Percentiles rank a stretch among this genome's conserved stretches.
These are phyloP conservation scores for Phymastichus coffea DNA, from an alignment of 1,140 invertebrate genomes.

Conservation along the genomic window DNA sequence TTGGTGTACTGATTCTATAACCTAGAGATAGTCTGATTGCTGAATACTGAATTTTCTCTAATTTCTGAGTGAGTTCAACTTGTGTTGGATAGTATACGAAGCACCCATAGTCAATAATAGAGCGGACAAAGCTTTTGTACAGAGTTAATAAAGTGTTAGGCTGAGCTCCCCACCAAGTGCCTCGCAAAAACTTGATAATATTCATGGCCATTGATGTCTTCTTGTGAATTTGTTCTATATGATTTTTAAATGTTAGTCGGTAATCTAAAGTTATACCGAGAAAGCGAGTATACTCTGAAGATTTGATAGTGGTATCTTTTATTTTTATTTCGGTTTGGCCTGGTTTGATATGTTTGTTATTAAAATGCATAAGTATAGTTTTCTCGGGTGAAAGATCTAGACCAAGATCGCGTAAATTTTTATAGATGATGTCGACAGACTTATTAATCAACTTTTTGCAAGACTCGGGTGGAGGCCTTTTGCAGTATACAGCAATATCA, in stretches of 20 bases:
- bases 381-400: background rate
- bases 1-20: too few relatives aligned
- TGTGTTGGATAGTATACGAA: too few relatives aligned
- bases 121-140: slow-evolving; percentile 18
- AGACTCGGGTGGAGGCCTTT: background rate
- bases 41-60: too few relatives aligned
- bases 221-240: background rate
- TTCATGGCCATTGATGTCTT: background rate
- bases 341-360: background rate
- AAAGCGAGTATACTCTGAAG: background rate
- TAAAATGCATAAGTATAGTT: slow-evolving; percentile 7
- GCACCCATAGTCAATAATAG: slow-evolving; percentile 19
- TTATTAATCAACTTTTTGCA: too few relatives aligned
- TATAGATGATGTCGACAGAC: too few relatives aligned
- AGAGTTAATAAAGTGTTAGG: slow-evolving; percentile 14
- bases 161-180: slow-evolving; percentile 19
- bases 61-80: too few relatives aligned
- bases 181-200: slow-evolving; percentile 13
- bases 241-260: slow-evolving; percentile 4
- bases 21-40: too few relatives aligned
- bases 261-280: slow-evolving; percentile 24
- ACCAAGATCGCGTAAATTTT: background rate
- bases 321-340: background rate
- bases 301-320: background rate
- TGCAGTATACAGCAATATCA: background rate